phyloP scores from a whole-genome alignment of 2,888 invertebrate genomes.

The Nomada hirtipes region DNA sequence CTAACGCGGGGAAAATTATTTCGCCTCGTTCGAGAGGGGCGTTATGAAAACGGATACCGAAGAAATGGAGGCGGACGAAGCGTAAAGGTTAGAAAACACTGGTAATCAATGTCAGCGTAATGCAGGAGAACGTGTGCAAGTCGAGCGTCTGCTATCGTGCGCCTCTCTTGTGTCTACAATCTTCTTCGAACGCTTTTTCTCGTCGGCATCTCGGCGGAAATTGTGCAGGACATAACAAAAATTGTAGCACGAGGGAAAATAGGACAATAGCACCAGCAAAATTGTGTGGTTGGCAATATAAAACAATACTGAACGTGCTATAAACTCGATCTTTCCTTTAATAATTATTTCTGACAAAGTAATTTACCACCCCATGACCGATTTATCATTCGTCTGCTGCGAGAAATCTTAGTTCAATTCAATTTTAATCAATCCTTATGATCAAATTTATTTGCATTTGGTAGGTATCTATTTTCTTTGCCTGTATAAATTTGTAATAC shows the following conservation, averaged over 20 bases:
- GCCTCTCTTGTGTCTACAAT: constrained; percentile 13
- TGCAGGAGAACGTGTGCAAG: constrained; percentile 18
- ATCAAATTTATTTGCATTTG: no score
- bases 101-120: constrained; percentile 32
- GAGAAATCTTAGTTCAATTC: no score
- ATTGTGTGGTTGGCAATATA: background rate
- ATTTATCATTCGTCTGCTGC: background rate
- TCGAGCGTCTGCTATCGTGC: background rate
- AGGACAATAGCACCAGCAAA: background rate
- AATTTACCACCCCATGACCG: background rate
- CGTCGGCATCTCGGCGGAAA: constrained; percentile 6
- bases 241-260: background rate
- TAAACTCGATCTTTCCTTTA: no score
- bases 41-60: constrained; percentile 28
- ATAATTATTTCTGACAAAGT: background rate
- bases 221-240: constrained; percentile 8
- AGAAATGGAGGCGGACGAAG: constrained; percentile 20
- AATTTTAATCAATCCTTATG: no score
- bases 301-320: background rate
- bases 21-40: constrained; percentile 8
- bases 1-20: constrained; percentile 29
- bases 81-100: constrained; percentile 37
- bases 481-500: no score
- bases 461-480: no score
- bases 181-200: constrained; percentile 14